Evolutionary conservation across 1,140 invertebrate species (phyloP), one percentile per base, ranked within the genome.

Genomic region (Triops longicaudatus): DNA sequence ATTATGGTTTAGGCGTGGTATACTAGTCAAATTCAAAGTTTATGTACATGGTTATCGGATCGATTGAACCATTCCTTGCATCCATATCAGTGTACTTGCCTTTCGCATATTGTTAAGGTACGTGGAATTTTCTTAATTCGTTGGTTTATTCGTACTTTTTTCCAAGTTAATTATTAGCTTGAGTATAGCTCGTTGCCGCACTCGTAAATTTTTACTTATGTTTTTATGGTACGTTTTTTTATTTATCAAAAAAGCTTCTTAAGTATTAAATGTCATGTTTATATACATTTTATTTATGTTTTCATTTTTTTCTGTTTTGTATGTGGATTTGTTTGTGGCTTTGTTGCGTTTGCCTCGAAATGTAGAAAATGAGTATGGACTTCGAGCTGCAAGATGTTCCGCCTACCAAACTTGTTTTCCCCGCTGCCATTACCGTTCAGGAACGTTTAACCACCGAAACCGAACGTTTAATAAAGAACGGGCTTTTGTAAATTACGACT

Each of bases 351-450:
- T 75, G 43, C n/a, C 27, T 72, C 14, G 63, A 42, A 6, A 6
- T 17, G 26, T 37, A 77, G 76, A 77, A 77, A 77, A 37, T 77
- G 72, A 98, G 98, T 86, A 96, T 95, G 26, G 97, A 99, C 85
- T 99, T 99, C 86, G 97, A 99, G 86, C 88, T 99, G 76, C 97
- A 99, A 88, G 97, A 98, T 78, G 96, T 99, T 22, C 94, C 96
- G 84, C 50, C 50, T 63, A 9, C 22, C 50, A 63, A 63, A 63
- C 50, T 63, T 22, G 50, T 63, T 63, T 63, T 63, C 50, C 50
- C 50, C 7, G 50, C 50, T 63, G 50, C 50, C 14, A 63, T 63
- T 22, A 63, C 50, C 50, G 50, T 63, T 63, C 50, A 63, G 50
- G 50, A 63, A 63, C 50, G 50, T 22, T 63, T 63, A 17, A 63